Conservation (phyloP, 1,140 invertebrate species). For the Oedothorax gibbosus region DNA sequence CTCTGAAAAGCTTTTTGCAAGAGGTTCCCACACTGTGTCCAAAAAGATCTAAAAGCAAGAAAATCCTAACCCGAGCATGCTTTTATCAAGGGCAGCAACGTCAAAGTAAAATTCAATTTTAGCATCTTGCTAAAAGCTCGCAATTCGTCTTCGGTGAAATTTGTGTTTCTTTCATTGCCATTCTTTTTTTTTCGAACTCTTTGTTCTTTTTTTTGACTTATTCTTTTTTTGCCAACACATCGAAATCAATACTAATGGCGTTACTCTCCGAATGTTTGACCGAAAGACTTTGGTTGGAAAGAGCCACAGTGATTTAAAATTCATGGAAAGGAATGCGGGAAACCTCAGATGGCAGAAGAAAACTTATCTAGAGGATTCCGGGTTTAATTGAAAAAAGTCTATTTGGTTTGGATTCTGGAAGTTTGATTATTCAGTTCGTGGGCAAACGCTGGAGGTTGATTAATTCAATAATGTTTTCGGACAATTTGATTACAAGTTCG, state of each 20-base stretch:
- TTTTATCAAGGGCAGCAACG: conserved; percentile 49
- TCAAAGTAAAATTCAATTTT: conserved; percentile 53
- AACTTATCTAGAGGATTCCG: too few species aligned
- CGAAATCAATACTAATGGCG: conserved; percentile 53
- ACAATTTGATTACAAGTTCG: too few species aligned
- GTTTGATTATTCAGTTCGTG: neutral
- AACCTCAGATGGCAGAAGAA: too few species aligned
- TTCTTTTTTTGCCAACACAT: conserved; percentile 19
- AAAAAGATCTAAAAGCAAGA: conserved; percentile 45
- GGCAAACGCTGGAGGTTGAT: too few species aligned
- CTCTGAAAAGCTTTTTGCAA: conserved; percentile 39
- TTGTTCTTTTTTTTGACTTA: neutral
- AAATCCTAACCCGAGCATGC: conserved; percentile 24
- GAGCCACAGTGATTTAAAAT: conserved; percentile 51
- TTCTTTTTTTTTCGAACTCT: neutral
- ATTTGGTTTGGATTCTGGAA: neutral
- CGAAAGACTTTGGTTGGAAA: conserved; percentile 18
- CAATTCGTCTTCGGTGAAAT: conserved; percentile 15
- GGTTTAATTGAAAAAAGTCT: too few species aligned
- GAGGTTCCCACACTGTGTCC: neutral
- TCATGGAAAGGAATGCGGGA: neutral
- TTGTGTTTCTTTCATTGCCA: conserved; percentile 46
- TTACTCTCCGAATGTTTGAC: conserved; percentile 39
- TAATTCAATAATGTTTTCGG: too few species aligned
- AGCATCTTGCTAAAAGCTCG: conserved; percentile 49